Base-by-base conservation (phyloP, 2,888 invertebrate genomes). In the Acronicta leporina region DNA sequence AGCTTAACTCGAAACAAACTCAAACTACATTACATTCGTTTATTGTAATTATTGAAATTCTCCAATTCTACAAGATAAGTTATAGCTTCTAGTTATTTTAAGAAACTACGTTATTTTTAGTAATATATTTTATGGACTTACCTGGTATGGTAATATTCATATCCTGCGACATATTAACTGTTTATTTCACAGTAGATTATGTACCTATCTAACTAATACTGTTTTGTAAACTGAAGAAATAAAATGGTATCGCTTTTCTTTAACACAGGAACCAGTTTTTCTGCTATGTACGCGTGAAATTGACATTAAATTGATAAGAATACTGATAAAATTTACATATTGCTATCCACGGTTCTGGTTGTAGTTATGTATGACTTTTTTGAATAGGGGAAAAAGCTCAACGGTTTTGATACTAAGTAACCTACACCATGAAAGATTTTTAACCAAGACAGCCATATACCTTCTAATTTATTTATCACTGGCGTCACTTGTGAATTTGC, bases 271-370 rank as follows among this genome's bases (percentile, higher is more conserved):
- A 66, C 65, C 56, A 25, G 65, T 11, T 54, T 54, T 13, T 54
- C 25, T n/a, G 16, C 11, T 13, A 46, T 49, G 42, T 7, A 40
- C 48, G 61, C 25, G 16, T 43, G 0, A 41, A 33, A 25, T 48
- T 50, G 27, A 14, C 41, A 45, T 1, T 16, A 49, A 52, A 43
- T 33, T 27, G 73, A 68, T 68, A 72, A 68, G 30, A 14, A 4
- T 40, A 46, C 16, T 0, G 44, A 30, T 49, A 11, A 33, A 58
- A 35, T 27, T 0, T 43, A 48, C 35, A 42, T 30, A 10, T 35
- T 11, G 13, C 14, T 42, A 15, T 10, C 6, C 1, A 10, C 16
- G 44, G 64, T 38, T 53, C 47, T 13, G n/a, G 8, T 9, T 53
- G 7, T 0, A 4, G 10, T 3, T 33, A 33, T 0, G 30, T 30